phyloP scores from a whole-genome alignment of 1,140 invertebrate genomes.

The Druon quercuslanigerum region DNA sequence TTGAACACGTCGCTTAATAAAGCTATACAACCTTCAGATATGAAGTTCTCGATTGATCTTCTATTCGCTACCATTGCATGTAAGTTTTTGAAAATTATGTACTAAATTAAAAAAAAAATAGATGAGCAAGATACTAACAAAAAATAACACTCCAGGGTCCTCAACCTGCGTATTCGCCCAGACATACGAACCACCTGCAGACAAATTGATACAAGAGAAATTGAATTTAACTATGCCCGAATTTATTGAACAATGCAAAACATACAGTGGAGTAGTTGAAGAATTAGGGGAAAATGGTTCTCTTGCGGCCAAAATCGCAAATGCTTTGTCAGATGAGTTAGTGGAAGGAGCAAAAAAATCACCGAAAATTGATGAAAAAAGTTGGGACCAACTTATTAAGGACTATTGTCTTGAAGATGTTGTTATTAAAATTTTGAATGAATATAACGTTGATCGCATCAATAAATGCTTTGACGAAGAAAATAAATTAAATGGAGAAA shows the following conservation, averaged over 20 bases:
- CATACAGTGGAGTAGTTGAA: not conserved
- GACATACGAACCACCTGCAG: not conserved
- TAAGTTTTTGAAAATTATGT: no score
- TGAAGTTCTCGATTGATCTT: no score
- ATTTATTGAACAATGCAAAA: not conserved
- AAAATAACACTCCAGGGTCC: not conserved
- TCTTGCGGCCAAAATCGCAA: not conserved
- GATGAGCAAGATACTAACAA: not conserved
- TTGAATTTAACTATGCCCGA: not conserved
- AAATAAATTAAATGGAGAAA: not conserved
- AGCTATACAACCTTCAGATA: no score
- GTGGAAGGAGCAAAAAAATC: not conserved
- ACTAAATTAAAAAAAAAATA: no score
- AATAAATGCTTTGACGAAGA: not conserved
- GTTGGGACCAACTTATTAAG: not conserved
- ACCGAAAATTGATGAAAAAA: not conserved
- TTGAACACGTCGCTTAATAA: no score
- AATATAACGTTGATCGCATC: not conserved
- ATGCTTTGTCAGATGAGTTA: not conserved
- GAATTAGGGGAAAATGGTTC: not conserved
- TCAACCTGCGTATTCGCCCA: not conserved
- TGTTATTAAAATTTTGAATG: not conserved
- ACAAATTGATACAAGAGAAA: not conserved
- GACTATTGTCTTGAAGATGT: not conserved
- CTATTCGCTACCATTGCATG: no score